These are phyloP conservation scores for Frieseomelitta varia DNA, from an alignment of 1,140 invertebrate species.

Conservation along the genomic window DNA sequence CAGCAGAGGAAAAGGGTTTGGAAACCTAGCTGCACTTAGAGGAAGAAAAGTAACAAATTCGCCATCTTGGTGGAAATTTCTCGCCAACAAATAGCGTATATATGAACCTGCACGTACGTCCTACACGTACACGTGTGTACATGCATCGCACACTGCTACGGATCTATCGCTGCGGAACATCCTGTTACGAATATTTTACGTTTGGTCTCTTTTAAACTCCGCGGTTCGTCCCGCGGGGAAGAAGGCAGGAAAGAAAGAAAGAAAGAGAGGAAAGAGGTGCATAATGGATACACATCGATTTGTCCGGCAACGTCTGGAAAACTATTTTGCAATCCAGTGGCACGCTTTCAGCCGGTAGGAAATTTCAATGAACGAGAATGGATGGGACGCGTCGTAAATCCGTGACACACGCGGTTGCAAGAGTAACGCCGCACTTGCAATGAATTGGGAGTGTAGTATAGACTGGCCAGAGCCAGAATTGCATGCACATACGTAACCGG, in stretches of 20 bases:
- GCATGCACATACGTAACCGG: not conserved
- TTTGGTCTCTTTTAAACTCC: not conserved
- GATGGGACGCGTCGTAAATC: not conserved
- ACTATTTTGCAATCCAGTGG: not conserved
- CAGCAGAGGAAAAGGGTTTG: too few relatives aligned
- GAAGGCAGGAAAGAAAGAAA: not conserved
- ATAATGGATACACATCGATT: slow-evolving; percentile 12
- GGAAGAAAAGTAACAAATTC: not conserved
- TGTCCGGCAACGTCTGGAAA: too few relatives aligned
- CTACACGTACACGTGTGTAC: too few relatives aligned
- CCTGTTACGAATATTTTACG: not conserved
- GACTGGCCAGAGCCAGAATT: too few relatives aligned
- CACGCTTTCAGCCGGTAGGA: not conserved
- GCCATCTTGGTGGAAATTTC: not conserved
- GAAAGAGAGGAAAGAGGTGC: not conserved
- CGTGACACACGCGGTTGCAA: not conserved
- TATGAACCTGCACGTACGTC: not conserved
- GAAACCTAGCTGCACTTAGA: not conserved
- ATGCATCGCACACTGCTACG: not conserved
- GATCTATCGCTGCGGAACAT: not conserved
- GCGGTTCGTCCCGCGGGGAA: not conserved
- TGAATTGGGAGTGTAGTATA: not conserved
- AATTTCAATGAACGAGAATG: not conserved
- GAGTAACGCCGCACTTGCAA: not conserved
- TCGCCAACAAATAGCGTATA: not conserved